These are phyloP conservation scores for Myotis findleyi DNA, from an alignment of 2,797 vertebrate species.

Conservation along the genomic window DNA sequence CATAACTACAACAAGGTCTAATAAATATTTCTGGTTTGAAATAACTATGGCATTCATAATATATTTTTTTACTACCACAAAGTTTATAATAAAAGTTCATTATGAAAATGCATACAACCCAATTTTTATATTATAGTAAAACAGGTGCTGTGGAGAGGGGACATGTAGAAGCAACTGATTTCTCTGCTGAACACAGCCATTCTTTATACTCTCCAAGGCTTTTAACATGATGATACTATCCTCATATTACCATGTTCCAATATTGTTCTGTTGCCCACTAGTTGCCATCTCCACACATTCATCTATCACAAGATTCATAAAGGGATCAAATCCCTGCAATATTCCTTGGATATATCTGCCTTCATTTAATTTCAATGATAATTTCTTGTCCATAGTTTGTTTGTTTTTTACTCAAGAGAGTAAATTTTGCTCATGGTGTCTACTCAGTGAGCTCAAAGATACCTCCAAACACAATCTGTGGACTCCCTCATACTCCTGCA, in stretches of 20 bases:
- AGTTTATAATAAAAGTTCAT: background rate
- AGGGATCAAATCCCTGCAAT: background rate
- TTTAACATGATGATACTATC: background rate
- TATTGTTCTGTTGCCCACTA: background rate
- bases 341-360: background rate
- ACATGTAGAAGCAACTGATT: background rate
- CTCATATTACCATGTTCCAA: background rate
- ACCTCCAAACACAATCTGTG: background rate
- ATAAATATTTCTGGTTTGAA: slow-evolving; percentile 36
- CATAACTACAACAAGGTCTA: background rate
- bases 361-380: background rate
- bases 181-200: background rate
- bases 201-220: background rate
- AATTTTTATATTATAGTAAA: background rate
- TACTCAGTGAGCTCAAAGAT: background rate
- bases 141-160: background rate
- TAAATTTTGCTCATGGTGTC: background rate
- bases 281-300: background rate
- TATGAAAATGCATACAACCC: background rate
- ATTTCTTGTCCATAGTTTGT: background rate
- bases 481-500: background rate
- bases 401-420: background rate
- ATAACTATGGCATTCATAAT: slow-evolving; percentile 43
- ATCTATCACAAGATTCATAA: background rate
- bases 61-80: background rate